Evolutionary conservation across 2,113 vertebrate genomes (phyloP), one percentile per base, ranked within the genome.

Genomic region (Spea multiplicata): DNA sequence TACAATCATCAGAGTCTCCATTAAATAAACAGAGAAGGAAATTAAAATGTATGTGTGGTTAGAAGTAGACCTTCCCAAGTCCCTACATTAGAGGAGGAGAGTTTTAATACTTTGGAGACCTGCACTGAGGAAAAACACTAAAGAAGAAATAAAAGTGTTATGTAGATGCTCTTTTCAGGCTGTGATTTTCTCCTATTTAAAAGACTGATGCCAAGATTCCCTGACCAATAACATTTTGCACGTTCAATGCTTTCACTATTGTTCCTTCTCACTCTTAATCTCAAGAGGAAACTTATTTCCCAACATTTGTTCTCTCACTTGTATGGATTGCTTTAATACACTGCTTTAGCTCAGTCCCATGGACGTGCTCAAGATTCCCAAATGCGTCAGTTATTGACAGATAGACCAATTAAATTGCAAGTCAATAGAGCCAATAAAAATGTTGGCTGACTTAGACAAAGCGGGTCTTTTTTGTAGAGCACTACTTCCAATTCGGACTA

Each of bases 351-450:
- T 65, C 44, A 44, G 66, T 76, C 10, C 74, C 50, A 47, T 59
- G 65, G 44, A 47, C 45, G 30, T 12, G 48, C 47, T 64, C 44
- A 30, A 44, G 47, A 65, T 62, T 55, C 13, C 62, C 73, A 66
- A 79, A 72, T 44, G 50, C 44, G 44, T 55, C 70, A 73, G 14
- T 47, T 79, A 53, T 66, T 55, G 64, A 79, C 14, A 79, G 48
- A 79, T 73, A 73, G 77, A 30, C 44, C 77, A 79, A 79, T 79
- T 67, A 79, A 7, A 73, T 9, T 49, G 55, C 70, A 73, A 79
- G 70, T 79, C 77, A 79, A 73, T 79, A 67, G 30, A 64, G 50
- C 49, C 50, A 73, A 79, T 73, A 73, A 66, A 78, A 73, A 73
- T 67, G 62, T 66, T 67, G 49, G 13, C 10, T 55, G 70, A 73